These are phyloP conservation scores for Pogonocherus hispidulus DNA, from an alignment of 2,888 invertebrate species.

Conservation along the genomic window DNA sequence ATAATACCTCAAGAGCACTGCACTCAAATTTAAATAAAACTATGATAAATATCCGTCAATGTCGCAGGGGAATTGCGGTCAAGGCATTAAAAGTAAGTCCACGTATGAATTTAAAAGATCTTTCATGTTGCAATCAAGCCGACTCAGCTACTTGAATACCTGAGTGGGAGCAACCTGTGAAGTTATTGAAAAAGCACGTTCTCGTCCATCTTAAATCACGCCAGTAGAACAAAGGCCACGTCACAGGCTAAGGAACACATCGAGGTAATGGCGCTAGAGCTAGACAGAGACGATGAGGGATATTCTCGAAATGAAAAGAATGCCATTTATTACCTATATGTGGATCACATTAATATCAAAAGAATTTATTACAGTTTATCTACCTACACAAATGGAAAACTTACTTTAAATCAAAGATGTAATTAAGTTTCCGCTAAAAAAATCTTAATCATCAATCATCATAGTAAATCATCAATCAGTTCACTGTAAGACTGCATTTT, in stretches of 20 bases:
- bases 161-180: conserved; percentile 59
- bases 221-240: conserved; percentile 54
- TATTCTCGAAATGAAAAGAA: not conserved
- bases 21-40: conserved; percentile 2
- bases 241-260: conserved; percentile 39
- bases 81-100: conserved; percentile 48
- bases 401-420: too few relatives aligned
- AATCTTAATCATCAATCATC: too few relatives aligned
- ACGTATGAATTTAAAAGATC: conserved; percentile 61
- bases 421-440: too few relatives aligned
- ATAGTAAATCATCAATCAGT: too few relatives aligned
- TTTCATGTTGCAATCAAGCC: conserved; percentile 60
- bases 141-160: conserved; percentile 60
- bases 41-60: conserved; percentile 5
- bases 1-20: not conserved
- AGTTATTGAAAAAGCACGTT: conserved; percentile 61
- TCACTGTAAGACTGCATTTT: too few relatives aligned
- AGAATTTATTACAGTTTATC: too few relatives aligned
- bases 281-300: not conserved
- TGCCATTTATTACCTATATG: not conserved
- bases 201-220: conserved; percentile 56
- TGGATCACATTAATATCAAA: not conserved
- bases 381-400: too few relatives aligned
- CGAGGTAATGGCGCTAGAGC: conserved; percentile 33
- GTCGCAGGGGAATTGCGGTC: conserved; percentile 1